These are phyloP conservation scores for Aplysina aerophoba DNA, from an alignment of 37 sponge, comb jelly and placozoan genomes.

Conservation along the genomic window DNA sequence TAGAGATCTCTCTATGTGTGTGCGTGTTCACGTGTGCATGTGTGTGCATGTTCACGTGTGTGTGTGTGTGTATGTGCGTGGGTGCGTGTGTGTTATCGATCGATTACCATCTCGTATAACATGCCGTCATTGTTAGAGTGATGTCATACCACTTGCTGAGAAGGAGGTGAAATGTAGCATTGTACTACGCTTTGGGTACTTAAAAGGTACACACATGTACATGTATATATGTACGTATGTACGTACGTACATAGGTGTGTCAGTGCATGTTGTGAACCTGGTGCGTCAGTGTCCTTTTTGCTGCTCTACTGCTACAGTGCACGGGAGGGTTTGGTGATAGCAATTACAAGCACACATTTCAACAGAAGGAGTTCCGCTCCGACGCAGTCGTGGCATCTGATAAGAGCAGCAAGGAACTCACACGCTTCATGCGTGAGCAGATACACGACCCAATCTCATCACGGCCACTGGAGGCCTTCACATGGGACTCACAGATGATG, in stretches of 20 bases:
- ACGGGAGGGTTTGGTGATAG: neutral
- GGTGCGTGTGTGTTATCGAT: too few relatives aligned
- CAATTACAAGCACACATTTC: conserved; percentile 39
- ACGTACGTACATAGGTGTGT: neutral
- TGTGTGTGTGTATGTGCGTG: too few relatives aligned
- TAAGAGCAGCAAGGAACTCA: conserved; percentile 71
- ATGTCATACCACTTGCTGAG: too few relatives aligned
- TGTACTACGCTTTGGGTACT: too few relatives aligned
- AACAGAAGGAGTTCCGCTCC: conserved; percentile 23
- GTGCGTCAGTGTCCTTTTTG: too few relatives aligned
- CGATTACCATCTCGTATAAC: too few relatives aligned
- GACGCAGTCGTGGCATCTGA: neutral
- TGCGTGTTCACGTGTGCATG: too few relatives aligned
- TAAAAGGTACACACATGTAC: neutral
- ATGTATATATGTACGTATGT: neutral
- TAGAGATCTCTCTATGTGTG: too few relatives aligned
- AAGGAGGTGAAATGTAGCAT: too few relatives aligned
- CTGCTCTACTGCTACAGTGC: neutral
- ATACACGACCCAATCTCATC: conserved; percentile 82
- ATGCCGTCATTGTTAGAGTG: too few relatives aligned
- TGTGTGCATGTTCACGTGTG: too few relatives aligned
- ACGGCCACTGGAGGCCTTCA: conserved; percentile 74
- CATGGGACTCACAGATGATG: conserved; percentile 5
- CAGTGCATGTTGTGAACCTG: too few relatives aligned
- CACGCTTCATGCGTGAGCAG: conserved; percentile 80